phyloP scores from a whole-genome alignment of 2,797 vertebrate genomes.

The Limosa lapponica region DNA sequence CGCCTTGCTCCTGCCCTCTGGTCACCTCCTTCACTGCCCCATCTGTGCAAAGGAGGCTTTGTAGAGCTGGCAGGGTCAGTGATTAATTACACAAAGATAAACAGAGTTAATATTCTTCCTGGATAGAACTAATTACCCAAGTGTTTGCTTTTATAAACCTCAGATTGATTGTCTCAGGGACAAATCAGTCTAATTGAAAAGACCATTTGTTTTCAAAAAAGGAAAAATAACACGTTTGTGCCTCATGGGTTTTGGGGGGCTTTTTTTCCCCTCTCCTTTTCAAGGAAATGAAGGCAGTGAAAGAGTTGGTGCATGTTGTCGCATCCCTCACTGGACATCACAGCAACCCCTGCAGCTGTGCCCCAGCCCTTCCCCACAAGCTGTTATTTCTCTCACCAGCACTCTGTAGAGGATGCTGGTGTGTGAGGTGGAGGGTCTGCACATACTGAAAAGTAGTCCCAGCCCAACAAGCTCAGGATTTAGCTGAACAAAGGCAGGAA shows the following conservation, averaged over 20 bases:
- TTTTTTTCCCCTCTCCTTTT: background rate
- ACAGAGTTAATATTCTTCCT: conserved; percentile 82
- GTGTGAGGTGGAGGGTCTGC: background rate
- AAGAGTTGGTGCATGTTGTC: background rate
- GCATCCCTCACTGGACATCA: background rate
- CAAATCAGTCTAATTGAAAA: conserved; percentile 80
- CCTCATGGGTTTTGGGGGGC: background rate
- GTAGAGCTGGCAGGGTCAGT: conserved; percentile 67
- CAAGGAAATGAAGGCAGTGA: background rate
- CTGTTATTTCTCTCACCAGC: background rate
- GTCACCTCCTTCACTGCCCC: conserved; percentile 35
- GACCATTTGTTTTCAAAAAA: conserved; percentile 70
- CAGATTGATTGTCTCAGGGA: conserved; percentile 75
- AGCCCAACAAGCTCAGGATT: background rate
- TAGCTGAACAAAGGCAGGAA: background rate
- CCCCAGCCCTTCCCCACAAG: background rate
- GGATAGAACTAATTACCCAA: conserved; percentile 80
- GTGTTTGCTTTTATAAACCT: conserved; percentile 81
- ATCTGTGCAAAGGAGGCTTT: conserved; percentile 62
- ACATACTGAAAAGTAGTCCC: background rate
- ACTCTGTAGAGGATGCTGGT: background rate
- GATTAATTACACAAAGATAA: conserved; percentile 83
- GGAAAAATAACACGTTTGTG: conserved; percentile 29
- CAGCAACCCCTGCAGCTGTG: background rate
- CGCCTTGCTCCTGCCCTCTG: conserved; percentile 36